Conservation (phyloP, 2,888 invertebrate species). For the Drosophila bunnanda region DNA sequence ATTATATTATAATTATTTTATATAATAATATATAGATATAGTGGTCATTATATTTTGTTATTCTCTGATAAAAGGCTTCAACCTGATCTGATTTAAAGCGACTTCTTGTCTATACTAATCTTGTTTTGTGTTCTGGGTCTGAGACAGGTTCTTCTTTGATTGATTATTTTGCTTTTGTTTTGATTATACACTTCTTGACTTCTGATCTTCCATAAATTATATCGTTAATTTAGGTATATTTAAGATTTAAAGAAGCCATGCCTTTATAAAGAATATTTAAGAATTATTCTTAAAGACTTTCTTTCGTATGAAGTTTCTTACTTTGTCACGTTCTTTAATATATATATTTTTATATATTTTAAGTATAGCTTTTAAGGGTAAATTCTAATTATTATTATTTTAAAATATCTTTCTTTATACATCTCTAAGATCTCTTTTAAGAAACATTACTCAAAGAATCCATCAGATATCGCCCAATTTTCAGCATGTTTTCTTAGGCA, state of each 20-base stretch:
- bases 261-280: not conserved
- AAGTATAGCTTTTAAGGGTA: not conserved
- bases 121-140: conserved; percentile 7
- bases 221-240: not conserved
- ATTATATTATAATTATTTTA: not conserved
- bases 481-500: conserved; percentile 29
- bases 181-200: conserved; percentile 20
- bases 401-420: not conserved
- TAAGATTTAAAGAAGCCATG: not conserved
- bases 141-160: conserved; percentile 24
- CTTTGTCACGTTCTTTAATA: not conserved
- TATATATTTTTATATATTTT: not conserved
- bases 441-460: not conserved
- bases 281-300: not conserved
- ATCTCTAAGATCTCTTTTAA: not conserved
- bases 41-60: not conserved
- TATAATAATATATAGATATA: not conserved
- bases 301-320: not conserved
- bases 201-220: not conserved
- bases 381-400: not conserved
- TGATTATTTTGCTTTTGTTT: conserved; percentile 35
- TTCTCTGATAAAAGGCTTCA: not conserved
- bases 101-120: conserved; percentile 15
- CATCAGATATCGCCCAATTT: conserved; percentile 21
- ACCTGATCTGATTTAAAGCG: not conserved